Evolutionary conservation across 2,797 vertebrate genomes (phyloP).

Genomic region (Alauda arvensis): DNA sequence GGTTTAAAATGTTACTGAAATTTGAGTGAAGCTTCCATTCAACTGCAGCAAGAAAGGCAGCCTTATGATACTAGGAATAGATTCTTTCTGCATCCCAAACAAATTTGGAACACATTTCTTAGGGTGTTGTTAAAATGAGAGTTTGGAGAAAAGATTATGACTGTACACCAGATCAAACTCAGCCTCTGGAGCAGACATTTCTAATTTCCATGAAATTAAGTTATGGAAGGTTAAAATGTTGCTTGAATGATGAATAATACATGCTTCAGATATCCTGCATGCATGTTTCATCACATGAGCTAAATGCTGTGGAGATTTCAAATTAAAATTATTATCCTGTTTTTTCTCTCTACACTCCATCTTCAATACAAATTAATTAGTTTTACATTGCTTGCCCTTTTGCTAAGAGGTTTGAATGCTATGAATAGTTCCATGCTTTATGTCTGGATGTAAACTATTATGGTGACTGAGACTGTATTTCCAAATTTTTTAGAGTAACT

Average conservation of each 20-base stretch:
- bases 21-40: neutral
- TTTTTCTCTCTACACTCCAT: neutral
- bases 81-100: neutral
- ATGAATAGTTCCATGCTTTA: neutral
- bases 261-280: neutral
- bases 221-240: neutral
- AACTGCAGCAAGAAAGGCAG: neutral
- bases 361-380: neutral
- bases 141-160: neutral
- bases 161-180: neutral
- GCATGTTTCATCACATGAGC: neutral
- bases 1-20: neutral
- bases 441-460: neutral
- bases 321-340: neutral
- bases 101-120: neutral
- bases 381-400: constrained; percentile 5
- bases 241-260: neutral
- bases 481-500: neutral
- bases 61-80: neutral
- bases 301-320: neutral
- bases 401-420: neutral
- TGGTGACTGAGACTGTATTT: neutral
- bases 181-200: neutral
- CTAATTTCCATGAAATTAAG: neutral
- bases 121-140: neutral